Base-by-base conservation (phyloP, 2,888 invertebrate genomes). In the Campoplex nolae region DNA sequence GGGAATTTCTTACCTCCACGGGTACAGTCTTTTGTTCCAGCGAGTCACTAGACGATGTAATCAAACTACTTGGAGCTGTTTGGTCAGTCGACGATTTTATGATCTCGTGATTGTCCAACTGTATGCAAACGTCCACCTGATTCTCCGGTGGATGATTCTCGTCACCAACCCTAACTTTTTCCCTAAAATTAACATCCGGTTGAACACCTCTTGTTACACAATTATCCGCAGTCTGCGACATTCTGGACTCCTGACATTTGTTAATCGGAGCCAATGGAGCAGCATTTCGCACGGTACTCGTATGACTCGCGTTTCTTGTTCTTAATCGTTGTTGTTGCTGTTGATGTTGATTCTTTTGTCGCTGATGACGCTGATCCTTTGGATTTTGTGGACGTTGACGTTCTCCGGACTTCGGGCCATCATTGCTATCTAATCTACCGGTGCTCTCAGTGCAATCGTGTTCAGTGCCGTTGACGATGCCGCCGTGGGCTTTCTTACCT, bases 401-500 rank as follows among this genome's bases (percentile, higher is more conserved):
- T 65, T 85, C 83, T 28, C 42, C 62, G 42, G 70, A 13, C 9
- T 56, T 74, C 51, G 71, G 38, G 74, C 54, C 62, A 75, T 65
- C 75, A 75, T 88, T 89, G 89, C 89, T 88, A 81, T 91, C 91
- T 92, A 92, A 91, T 90, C 91, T 92, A 91, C 90, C 91, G 91
- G 90, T 91, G 91, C 88, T 86, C 82, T 91, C 90, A 90, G 93
- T 92, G 92, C 92, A 91, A 91, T 91, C 92, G 88, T 86, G 82
- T 74, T 89, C 88, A 85, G 88, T 89, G 83, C 88, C 82, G 82
- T 76, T 87, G 77, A 68, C 75, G 73, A 82, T 87, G 51, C 71
- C 74, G 80, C 84, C 83, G 51, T 86, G 81, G 81, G 88, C 87
- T 84, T 91, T 95, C 97, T 97, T 97, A 97, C 97, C 97, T 97